phyloP scores from a whole-genome alignment of 1,140 invertebrate species.

The Drosophila sproati region DNA sequence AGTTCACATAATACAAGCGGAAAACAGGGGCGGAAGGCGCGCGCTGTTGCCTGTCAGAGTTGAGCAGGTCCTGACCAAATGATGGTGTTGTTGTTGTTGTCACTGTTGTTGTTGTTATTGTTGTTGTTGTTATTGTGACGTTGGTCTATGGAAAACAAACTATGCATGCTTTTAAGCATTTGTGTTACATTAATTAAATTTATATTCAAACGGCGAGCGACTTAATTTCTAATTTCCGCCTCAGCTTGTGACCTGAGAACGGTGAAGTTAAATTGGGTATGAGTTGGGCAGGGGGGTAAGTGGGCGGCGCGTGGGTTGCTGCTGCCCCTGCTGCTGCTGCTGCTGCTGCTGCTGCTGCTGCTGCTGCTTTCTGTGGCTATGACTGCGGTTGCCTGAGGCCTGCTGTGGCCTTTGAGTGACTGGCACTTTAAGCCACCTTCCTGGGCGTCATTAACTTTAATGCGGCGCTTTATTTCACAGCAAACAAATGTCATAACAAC shows the following conservation, averaged over 20 bases:
- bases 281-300: slow-evolving; percentile 15
- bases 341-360: too few relatives aligned
- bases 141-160: slow-evolving; percentile 76
- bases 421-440: slow-evolving; percentile 80
- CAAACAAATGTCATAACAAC: slow-evolving; percentile 82
- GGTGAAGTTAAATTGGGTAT: slow-evolving; percentile 32
- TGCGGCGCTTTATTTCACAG: slow-evolving; percentile 78
- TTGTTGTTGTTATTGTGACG: slow-evolving; percentile 47
- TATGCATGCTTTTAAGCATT: slow-evolving; percentile 79
- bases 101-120: slow-evolving; percentile 12
- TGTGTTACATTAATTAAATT: slow-evolving; percentile 83
- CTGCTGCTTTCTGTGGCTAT: slow-evolving; percentile 7
- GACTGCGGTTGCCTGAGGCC: slow-evolving; percentile 21
- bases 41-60: slow-evolving; percentile 30
- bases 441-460: slow-evolving; percentile 81
- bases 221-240: slow-evolving; percentile 83
- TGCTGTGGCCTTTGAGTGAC: slow-evolving; percentile 63
- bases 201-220: slow-evolving; percentile 83
- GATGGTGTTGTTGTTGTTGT: slow-evolving; percentile 22
- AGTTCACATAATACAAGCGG: slow-evolving; percentile 65
- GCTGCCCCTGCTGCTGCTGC: slow-evolving; percentile 15
- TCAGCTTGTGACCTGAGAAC: slow-evolving; percentile 46
- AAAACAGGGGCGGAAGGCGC: slow-evolving; percentile 58
- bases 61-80: slow-evolving; percentile 24
- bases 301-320: slow-evolving; percentile 1